Base-by-base conservation (phyloP, 2,113 vertebrate species). In the Gasterosteus aculeatus region DNA sequence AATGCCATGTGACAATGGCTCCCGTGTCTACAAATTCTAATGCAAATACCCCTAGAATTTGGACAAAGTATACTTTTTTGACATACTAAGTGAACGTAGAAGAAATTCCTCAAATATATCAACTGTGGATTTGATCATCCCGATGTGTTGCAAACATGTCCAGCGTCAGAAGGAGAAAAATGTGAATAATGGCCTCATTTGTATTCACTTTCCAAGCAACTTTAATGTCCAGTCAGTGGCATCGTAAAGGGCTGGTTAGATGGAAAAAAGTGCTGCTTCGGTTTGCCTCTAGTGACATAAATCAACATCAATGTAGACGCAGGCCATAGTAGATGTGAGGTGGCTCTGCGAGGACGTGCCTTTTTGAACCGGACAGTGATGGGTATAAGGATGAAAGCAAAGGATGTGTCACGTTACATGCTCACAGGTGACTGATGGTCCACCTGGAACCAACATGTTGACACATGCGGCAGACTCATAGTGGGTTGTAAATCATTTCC, bases 191-290 rank as follows among this genome's bases (percentile, higher is more conserved):
- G 80, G 78, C 11, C 69, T 75, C n/a, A 78, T 85, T 85, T 89
- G 66, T 72, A 85, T 85, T 78, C 66, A 63, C 19, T 81, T 79
- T 75, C 58, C 35, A 63, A 47, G 38, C 47, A 82, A 78, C 84
- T 89, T 82, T 88, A 75, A 89, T 79, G 86, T 85, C 81, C 68
- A 63, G 62, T 86, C 75, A 56, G 59, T 62, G 49, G 83, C 68
- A 73, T 79, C 89, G 85, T 87, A 73, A 69, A 46, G 54, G 53
- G 63, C 86, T 76, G 81, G 86, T 88, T 85, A 89, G 74, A 2
- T n/a, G 53, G 74, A 71, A 54, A 72, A 73, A 79, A 77, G 73
- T 60, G 54, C 56, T 22, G 16, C 54, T 69, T 75, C 80, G 65
- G 81, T 81, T 87, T 69, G 77, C 78, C 74, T 82, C 44, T 39